Base-by-base conservation (phyloP, 2,113 vertebrate genomes). In the Indicator maculatus region DNA sequence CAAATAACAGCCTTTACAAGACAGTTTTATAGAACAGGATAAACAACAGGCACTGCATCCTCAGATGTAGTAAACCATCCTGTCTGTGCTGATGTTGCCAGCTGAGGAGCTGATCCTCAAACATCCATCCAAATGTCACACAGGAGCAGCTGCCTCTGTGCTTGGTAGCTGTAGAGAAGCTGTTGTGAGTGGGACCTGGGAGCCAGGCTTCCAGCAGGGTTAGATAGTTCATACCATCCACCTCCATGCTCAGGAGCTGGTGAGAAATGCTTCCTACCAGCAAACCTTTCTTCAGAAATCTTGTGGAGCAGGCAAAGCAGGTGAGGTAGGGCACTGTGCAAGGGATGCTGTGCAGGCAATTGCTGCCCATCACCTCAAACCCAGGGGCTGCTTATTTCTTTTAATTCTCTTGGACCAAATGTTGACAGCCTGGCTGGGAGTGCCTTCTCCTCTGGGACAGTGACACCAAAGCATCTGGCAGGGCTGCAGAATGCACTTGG, bases 1-100 rank as follows among this genome's bases (percentile, higher is more conserved):
- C 95, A 71, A 78, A 58, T 13, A 82, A 95, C 3, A 1, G 71
- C 77, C 90, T 95, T 86, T 86, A 88, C 47, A 75, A 76, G 88
- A n/a, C 70, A 71, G 47, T 60, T 95, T 93, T 94, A 93, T 82
- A 61, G 86, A 61, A 84, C 79, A 92, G 86, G 88, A 78, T 88
- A 61, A 95, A 90, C 86, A 92, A 28, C 47, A 75, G 83, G 50
- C 83, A 73, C 61, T 88, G 83, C 53, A 44, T 86, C 38, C 72
- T 86, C 76, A 50, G 71, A 55, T 56, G 31, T 59, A 73, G 30
- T 72, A 65, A 83, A 83, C 60, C 71, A 83, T 44, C 47, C 69
- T 91, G 80, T 33, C 86, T 52, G 72, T 80, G 69, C 75, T 77
- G 89, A 31, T 0, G 5, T 77, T 88, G 85, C 72, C 36, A 12